Base-by-base conservation (phyloP, 2,113 vertebrate genomes). In the Illadopsis cleaveri region DNA sequence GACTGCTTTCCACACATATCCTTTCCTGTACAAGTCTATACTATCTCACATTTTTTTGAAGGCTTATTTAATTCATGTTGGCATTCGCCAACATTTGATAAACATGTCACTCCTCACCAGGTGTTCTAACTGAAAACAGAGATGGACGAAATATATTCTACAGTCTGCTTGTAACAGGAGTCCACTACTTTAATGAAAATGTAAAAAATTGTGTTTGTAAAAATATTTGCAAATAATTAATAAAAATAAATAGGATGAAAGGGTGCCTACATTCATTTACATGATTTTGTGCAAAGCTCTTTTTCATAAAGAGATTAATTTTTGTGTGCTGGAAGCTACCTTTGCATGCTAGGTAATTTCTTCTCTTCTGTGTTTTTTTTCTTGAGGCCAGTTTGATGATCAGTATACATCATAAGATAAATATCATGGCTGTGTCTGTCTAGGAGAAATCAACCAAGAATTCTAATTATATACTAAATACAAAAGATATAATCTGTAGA, bases 401-500 rank as follows among this genome's bases (percentile, higher is more conserved):
- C 68, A 68, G 42, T 72, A 57, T 13, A 58, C 24, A 51, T 85
- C 38, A 69, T 14, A 82, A 31, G 40, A 33, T 76, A 95, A 79
- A 89, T 93, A 92, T 82, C 94, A 38, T 92, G 68, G 42, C 64
- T 94, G 37, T 37, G 30, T 54, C 54, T 86, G 84, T 65, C 79
- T 65, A 69, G 65, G n/a, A 96, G 71, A 96, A 91, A 96, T 92
- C 65, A 88, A 69, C 73, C 83, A 90, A 96, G 92, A 95, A 95
- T 94, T 94, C 88, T 93, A 95, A 78, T 78, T 84, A 75, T 83
- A 68, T 89, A 83, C 37, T 95, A 96, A 93, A 90, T 96, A 98
- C 92, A 98, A 98, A 98, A 98, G 97, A 98, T 96, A 94, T 97
- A 98, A 98, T 97, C 97, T 96, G 53, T 62, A 93, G 96, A 97